Percentiles rank a stretch among this genome's conserved stretches.
These are phyloP conservation scores for Lypha dubia DNA, from an alignment of 2,888 invertebrate genomes.

Conservation along the genomic window DNA sequence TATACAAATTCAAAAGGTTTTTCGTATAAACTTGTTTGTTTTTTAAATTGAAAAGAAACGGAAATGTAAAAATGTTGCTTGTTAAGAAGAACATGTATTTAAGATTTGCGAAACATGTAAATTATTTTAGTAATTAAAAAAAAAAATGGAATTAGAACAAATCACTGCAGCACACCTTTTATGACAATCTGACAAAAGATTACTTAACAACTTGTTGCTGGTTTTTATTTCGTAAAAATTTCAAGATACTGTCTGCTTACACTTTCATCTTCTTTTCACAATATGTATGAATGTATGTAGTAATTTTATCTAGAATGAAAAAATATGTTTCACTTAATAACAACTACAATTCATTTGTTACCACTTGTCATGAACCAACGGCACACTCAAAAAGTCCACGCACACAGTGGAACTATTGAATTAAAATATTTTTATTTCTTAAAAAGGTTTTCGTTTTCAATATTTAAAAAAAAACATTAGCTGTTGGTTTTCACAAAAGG, in stretches of 20 bases:
- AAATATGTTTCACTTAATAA: conserved; percentile 22
- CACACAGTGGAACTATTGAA: neutral
- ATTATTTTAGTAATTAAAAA: neutral
- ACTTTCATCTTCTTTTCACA: neutral
- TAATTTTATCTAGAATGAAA: neutral
- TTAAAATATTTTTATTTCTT: too few relatives aligned
- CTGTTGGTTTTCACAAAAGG: too few relatives aligned
- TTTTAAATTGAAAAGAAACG: neutral
- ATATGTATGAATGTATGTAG: neutral
- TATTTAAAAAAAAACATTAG: too few relatives aligned
- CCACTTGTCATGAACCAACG: neutral
- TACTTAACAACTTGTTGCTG: neutral
- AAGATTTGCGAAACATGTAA: neutral
- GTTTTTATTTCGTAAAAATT: neutral
- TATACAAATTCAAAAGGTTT: conserved; percentile 18
- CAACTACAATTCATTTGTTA: conserved; percentile 1
- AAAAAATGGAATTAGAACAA: neutral
- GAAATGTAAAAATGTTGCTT: neutral
- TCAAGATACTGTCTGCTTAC: neutral
- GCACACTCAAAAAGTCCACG: too few relatives aligned
- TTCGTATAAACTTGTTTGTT: neutral
- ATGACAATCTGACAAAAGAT: neutral
- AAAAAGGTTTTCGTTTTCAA: too few relatives aligned
- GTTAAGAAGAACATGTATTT: neutral
- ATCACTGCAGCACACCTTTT: neutral